Conservation (phyloP, 2,797 vertebrate genomes). For the Taenioides sp. region DNA sequence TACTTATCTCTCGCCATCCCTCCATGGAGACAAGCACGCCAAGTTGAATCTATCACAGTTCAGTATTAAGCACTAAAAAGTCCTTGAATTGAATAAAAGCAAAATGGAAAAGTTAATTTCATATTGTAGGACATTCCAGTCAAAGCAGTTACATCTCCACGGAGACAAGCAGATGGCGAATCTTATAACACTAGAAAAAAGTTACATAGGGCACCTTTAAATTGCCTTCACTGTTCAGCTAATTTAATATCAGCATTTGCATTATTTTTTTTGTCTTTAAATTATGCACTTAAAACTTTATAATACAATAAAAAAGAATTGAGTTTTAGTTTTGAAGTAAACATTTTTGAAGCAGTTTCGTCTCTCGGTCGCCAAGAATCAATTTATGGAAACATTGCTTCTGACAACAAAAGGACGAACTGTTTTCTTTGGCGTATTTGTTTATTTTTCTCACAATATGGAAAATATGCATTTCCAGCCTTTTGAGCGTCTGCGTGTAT, state of each 20-base stretch:
- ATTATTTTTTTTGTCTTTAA: background rate
- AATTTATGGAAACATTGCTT: background rate
- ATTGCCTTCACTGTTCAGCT: background rate
- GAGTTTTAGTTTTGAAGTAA: background rate
- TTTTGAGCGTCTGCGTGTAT: conserved; percentile 48
- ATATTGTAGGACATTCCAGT: background rate
- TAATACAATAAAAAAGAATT: background rate
- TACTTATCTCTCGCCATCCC: background rate
- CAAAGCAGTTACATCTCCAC: background rate
- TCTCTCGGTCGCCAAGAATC: background rate
- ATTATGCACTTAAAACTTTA: background rate
- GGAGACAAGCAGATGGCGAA: background rate
- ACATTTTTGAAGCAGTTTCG: background rate
- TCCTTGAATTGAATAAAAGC: background rate
- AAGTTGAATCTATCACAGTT: too few species aligned
- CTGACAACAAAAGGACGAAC: background rate
- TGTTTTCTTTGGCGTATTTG: conserved; percentile 26
- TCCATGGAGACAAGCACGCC: too few species aligned
- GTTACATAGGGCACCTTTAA: background rate
- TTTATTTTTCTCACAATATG: conserved; percentile 45
- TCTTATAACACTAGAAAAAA: background rate
- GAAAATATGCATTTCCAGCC: conserved; percentile 41
- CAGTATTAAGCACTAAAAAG: background rate
- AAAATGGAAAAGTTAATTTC: background rate
- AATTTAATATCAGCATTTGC: background rate